Evolutionary conservation across 2,113 vertebrate species (phyloP).

Genomic region (Antennarius striatus): DNA sequence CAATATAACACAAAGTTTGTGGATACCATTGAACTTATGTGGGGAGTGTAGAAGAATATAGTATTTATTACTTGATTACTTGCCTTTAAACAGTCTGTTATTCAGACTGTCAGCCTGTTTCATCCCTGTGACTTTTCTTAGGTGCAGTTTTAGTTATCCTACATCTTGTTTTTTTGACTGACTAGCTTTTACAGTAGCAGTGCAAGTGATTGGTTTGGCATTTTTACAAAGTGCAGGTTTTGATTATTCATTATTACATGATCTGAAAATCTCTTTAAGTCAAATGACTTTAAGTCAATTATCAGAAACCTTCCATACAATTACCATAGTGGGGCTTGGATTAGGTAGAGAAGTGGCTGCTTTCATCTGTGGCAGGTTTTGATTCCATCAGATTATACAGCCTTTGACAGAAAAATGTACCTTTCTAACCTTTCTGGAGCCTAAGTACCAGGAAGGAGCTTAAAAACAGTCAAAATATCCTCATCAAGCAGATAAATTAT

Average conservation of each 20-base stretch:
- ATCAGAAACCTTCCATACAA: conserved; percentile 1
- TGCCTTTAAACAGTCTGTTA: too few relatives aligned
- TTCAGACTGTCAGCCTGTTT: too few relatives aligned
- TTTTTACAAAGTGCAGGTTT: neutral
- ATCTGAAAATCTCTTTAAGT: conserved; percentile 12
- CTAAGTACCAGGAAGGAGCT: neutral
- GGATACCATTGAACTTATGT: too few relatives aligned
- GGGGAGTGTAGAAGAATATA: too few relatives aligned
- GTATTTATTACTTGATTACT: too few relatives aligned
- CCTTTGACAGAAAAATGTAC: neutral
- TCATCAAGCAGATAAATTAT: too few relatives aligned
- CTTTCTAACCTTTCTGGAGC: conserved; percentile 7
- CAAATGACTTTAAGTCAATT: neutral
- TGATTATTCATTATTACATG: conserved; percentile 29
- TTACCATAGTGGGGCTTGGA: conserved; percentile 20
- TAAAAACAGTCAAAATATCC: neutral
- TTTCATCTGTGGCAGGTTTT: conserved; percentile 17
- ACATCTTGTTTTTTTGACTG: neutral
- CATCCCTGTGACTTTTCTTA: too few relatives aligned
- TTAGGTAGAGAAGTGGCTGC: conserved; percentile 21
- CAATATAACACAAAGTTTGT: neutral
- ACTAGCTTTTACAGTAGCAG: conserved; percentile 15
- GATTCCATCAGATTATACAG: conserved; percentile 23
- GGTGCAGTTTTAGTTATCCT: too few relatives aligned
- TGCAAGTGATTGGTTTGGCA: conserved; percentile 21